These are phyloP conservation scores for Garra rufa DNA, from an alignment of 2,113 vertebrate genomes.

Conservation along the genomic window DNA sequence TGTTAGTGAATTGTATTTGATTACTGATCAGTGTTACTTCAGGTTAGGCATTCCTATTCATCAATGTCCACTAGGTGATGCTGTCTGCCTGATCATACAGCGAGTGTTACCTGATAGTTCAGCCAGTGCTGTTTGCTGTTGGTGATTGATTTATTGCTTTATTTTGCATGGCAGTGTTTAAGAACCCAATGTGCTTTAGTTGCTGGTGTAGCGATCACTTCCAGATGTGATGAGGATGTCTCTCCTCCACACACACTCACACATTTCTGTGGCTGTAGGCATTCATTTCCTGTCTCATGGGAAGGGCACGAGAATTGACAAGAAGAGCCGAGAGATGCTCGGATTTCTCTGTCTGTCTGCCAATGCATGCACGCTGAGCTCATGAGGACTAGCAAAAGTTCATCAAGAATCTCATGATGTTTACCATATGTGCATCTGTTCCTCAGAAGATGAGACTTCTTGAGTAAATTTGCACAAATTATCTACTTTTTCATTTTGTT, in stretches of 20 bases:
- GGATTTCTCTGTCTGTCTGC: conserved; percentile 13
- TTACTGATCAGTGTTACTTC: neutral
- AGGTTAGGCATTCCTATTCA: neutral
- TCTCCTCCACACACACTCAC: neutral
- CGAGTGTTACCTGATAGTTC: neutral
- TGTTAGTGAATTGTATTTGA: neutral
- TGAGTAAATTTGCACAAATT: neutral
- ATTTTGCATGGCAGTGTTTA: conserved; percentile 45
- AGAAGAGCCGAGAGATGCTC: conserved; percentile 15
- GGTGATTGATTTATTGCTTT: conserved; percentile 42
- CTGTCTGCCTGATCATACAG: conserved; percentile 43
- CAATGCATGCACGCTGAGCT: conserved; percentile 29
- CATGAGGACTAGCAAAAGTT: conserved; percentile 28
- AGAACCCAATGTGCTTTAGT: conserved; percentile 53
- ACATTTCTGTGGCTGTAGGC: conserved; percentile 29
- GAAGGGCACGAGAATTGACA: conserved; percentile 11
- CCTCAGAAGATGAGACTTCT: neutral
- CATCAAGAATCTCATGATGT: conserved; percentile 16
- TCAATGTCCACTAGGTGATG: conserved; percentile 62
- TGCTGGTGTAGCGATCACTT: conserved; percentile 49
- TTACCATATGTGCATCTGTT: conserved; percentile 33
- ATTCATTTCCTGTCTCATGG: conserved; percentile 38
- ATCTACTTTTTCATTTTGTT: neutral
- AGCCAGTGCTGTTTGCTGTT: conserved; percentile 4
- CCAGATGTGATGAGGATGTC: conserved; percentile 57